Evolutionary conservation across 2,797 vertebrate species (phyloP).

Genomic region (Liasis olivaceus): DNA sequence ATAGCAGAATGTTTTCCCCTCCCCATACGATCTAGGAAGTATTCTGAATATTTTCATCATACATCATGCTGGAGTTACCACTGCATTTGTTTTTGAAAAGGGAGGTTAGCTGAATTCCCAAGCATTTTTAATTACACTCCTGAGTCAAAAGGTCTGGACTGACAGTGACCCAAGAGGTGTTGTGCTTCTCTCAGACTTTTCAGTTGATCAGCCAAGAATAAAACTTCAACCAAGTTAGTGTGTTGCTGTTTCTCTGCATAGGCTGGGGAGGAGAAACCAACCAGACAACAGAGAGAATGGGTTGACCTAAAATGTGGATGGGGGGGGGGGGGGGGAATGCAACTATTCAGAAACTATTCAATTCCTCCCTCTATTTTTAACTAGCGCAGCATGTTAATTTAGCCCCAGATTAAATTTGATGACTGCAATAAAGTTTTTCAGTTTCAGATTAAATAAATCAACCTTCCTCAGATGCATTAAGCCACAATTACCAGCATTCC

Average conservation of each 20-base stretch:
- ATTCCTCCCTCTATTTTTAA: background rate
- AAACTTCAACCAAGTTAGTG: background rate
- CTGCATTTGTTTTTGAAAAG: background rate
- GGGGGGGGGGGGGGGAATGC: background rate
- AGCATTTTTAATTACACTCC: background rate
- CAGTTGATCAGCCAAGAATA: conserved; percentile 26
- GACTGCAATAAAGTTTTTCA: background rate
- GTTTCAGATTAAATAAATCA: background rate
- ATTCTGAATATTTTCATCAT: conserved; percentile 25
- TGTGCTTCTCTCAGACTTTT: conserved; percentile 8
- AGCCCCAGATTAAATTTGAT: background rate
- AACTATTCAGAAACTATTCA: background rate
- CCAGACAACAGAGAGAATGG: background rate
- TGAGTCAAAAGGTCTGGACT: conserved; percentile 1
- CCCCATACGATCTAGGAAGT: background rate
- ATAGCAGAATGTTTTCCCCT: background rate
- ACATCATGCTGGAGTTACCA: background rate
- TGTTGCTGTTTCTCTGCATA: background rate
- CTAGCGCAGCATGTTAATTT: background rate
- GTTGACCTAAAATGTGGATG: background rate
- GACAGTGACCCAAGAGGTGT: conserved; percentile 26
- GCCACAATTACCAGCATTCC: background rate
- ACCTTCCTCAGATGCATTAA: background rate
- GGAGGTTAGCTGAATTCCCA: background rate
- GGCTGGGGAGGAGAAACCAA: background rate